Evolutionary conservation across 1,140 invertebrate species (phyloP).

Genomic region (Samia ricini): DNA sequence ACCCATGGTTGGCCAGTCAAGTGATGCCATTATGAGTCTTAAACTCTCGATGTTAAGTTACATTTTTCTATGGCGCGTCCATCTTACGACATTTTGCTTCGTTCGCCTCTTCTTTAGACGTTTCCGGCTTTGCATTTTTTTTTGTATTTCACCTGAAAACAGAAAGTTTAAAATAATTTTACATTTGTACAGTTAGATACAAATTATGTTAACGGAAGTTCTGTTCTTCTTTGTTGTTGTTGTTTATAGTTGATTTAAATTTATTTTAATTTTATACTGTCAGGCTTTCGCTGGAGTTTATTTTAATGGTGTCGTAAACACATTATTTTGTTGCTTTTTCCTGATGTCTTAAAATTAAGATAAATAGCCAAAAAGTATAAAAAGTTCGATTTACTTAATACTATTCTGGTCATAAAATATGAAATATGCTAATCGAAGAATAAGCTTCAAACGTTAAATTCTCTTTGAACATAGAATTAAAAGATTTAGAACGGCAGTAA

Average conservation of each 20-base stretch:
- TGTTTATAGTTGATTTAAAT: background rate
- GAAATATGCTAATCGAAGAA: too few species aligned
- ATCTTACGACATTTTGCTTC: slow-evolving; percentile 48
- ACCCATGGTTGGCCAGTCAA: slow-evolving; percentile 38
- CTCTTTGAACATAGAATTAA: too few species aligned
- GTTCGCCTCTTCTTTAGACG: slow-evolving; percentile 55
- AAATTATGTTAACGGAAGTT: background rate
- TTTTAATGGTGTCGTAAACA: too few species aligned
- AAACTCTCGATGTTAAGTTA: slow-evolving; percentile 33
- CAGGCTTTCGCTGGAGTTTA: background rate
- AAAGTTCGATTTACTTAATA: too few species aligned
- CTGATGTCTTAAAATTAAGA: too few species aligned
- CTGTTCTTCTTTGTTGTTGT: background rate
- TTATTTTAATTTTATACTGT: background rate
- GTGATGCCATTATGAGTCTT: slow-evolving; percentile 50
- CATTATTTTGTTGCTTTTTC: too few species aligned
- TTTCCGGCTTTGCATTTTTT: slow-evolving; percentile 61
- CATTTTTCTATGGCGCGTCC: slow-evolving; percentile 49
- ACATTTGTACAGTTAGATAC: background rate
- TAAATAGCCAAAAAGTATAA: too few species aligned
- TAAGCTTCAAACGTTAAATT: too few species aligned
- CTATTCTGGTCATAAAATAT: too few species aligned
- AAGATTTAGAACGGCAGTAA: too few species aligned
- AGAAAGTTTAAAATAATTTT: slow-evolving; percentile 11
- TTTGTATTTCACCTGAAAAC: slow-evolving; percentile 71